Percentiles rank a stretch among this genome's conserved stretches.
Evolutionary conservation across 2,888 invertebrate species (phyloP).

Genomic region (Pterostichus madidus): DNA sequence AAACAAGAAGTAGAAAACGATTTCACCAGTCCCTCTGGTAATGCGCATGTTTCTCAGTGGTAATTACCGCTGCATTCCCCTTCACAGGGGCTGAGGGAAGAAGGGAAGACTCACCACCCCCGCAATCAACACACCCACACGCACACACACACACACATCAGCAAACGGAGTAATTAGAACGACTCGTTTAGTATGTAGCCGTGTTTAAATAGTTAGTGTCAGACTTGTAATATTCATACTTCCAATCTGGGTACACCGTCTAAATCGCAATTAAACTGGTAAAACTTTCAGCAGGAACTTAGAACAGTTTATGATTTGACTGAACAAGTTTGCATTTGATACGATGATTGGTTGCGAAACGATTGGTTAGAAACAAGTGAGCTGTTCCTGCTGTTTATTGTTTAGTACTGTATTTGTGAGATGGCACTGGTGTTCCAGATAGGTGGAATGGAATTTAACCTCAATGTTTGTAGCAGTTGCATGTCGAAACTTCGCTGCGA

Average conservation of each 20-base stretch:
- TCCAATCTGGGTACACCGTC: background rate
- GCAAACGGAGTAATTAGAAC: slow-evolving; percentile 38
- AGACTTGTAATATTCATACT: background rate
- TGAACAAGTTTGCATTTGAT: slow-evolving; percentile 4
- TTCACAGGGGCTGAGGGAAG: background rate
- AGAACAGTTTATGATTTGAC: background rate
- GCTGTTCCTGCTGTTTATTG: background rate
- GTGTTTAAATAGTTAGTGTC: slow-evolving; percentile 20
- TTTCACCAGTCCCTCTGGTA: background rate
- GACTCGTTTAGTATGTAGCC: slow-evolving; percentile 23
- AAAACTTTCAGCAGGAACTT: slow-evolving; percentile 2
- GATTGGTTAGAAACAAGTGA: slow-evolving; percentile 15
- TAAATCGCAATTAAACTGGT: background rate
- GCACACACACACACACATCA: slow-evolving; percentile 12
- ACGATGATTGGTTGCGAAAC: slow-evolving; percentile 5
- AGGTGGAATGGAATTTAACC: slow-evolving; percentile 1
- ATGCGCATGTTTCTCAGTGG: slow-evolving; percentile 14
- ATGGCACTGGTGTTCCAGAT: background rate
- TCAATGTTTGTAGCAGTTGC: background rate
- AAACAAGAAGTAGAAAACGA: slow-evolving; percentile 2
- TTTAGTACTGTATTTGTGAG: background rate
- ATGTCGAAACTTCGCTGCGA: slow-evolving; percentile 7
- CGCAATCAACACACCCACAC: slow-evolving; percentile 18
- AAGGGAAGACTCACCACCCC: background rate
- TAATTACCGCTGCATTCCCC: slow-evolving; percentile 11